Base-by-base conservation (phyloP, 2,888 invertebrate species). In the Tetrapedia diversipes region DNA sequence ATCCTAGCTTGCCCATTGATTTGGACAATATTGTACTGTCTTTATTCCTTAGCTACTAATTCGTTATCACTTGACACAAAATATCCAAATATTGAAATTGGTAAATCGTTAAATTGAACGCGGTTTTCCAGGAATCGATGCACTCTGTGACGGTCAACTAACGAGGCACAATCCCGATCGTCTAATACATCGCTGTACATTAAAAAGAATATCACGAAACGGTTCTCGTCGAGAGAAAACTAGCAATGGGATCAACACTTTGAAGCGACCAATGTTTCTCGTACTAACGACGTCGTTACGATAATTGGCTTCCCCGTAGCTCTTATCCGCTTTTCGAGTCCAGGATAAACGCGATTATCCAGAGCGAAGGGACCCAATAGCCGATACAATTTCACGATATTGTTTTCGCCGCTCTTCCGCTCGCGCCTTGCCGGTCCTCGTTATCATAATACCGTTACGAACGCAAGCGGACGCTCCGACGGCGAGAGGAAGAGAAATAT, bases 211-310 rank as follows among this genome's bases (percentile, higher is more conserved):
- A 11, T 1, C 16, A 10, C 11, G 19, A 27, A 32, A n/a, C 0
- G 7, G 19, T 14, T 19, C 29, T 34, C 16, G 34, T 27, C 10
- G 27, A n/a, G 47, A 53, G 27, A 41, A 37, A n/a, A n/a, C 19
- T 14, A 29, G 6, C 22, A 41, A 37, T 16, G 41, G 57, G 4
- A 56, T 73, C 56, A 45, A 66, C 77, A 67, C 39, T 51, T 76
- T 37, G 51, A 53, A 63, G 22, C n/a, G 57, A 37, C 24, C 43
- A 41, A 19, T 22, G 16, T 14, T 24, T 45, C 56, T 63, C 49
- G 10, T 63, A 34, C 16, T 69, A 77, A 77, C 19, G 77, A 77
- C 39, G 54, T 65, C 64, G 64, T 77, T 69, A 77, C 49, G 59
- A 63, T 78, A 78, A 71, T 78, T 71, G 79, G 29, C 45, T 49